Base-by-base conservation (phyloP, 2,113 vertebrate species). In the Alethe castanea region DNA sequence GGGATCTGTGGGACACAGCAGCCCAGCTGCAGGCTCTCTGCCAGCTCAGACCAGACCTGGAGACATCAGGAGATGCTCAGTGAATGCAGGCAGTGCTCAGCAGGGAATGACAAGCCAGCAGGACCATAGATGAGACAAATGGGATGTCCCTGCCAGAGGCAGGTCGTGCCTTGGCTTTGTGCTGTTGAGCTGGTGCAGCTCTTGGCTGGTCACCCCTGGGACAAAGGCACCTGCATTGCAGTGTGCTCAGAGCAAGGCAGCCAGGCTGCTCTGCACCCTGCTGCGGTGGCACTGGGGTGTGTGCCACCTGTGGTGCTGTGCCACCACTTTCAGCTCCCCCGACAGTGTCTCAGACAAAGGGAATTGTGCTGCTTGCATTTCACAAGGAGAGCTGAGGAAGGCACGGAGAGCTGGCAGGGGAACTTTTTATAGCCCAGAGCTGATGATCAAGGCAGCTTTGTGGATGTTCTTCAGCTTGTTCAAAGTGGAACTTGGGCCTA, bases 191-290 rank as follows among this genome's bases (percentile, higher is more conserved):
- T 47, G 40, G 54, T 33, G 82, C 44, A 79, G 90, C 53, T 90
- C 47, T 95, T 95, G 85, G 78, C 88, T 74, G 78, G 70, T 50
- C 52, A 70, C 13, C 33, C 18, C 4, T 10, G n/a, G 73, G 25
- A 42, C 59, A 74, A 78, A 81, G 48, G 59, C 42, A 85, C 70
- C 90, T 90, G 90, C 85, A 67, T 53, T 92, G 88, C 85, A 54
- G 35, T 2, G 66, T 28, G 35, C 53, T 38, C 25, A 28, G 61
- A 71, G 57, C 4, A 7, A 40, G 56, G 54, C 74, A 80, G 81
- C 59, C 50, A 16, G 81, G 88, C 56, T 70, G 42, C 69, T 24
- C 31, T 44, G 59, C 50, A 35, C 20, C 59, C 50, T 42, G 56
- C 18, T 17, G 45, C 0, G 0, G 69, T 78, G 88, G n/a, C 69